A percentile compares a stretch with the other conserved stretches of the same genome.
Evolutionary conservation across 1,140 invertebrate genomes (phyloP).

Genomic region (Zaprionus vittiger): DNA sequence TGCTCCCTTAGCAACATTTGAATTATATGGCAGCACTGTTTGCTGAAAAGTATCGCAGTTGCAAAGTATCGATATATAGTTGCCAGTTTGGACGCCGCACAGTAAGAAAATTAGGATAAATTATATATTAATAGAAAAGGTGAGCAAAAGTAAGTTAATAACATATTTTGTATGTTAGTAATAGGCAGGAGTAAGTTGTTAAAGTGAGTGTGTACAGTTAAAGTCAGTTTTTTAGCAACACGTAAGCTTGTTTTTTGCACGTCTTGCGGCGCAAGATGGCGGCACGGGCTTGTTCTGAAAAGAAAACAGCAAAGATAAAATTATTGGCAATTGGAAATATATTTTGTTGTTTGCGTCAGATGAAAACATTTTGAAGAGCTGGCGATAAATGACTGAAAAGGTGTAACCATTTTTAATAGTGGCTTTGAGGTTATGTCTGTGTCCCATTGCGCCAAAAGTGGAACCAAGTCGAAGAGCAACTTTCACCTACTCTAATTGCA

Average conservation of each 20-base stretch:
- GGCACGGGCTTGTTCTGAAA: neutral
- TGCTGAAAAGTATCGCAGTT: neutral
- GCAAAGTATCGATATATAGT: constrained; percentile 9
- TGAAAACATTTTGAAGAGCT: neutral
- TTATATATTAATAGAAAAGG: constrained; percentile 30
- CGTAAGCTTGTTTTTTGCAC: constrained; percentile 42
- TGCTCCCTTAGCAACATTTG: neutral
- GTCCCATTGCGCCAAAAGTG: constrained; percentile 16
- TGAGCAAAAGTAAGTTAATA: constrained; percentile 2
- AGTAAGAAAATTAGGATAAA: constrained; percentile 26
- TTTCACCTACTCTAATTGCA: constrained; percentile 39
- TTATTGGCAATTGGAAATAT: neutral
- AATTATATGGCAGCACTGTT: constrained; percentile 8
- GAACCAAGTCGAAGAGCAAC: constrained; percentile 30
- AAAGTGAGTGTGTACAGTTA: neutral
- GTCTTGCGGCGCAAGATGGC: constrained; percentile 36
- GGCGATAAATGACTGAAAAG: neutral
- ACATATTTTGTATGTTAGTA: neutral
- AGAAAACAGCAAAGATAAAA: neutral
- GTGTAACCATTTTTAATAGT: neutral
- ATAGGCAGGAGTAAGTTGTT: neutral
- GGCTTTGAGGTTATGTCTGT: constrained; percentile 38
- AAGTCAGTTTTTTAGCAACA: constrained; percentile 5
- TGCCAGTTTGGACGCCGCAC: constrained; percentile 30
- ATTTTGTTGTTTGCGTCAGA: neutral